Evolutionary conservation across 2,888 invertebrate species (phyloP), one percentile per base, ranked within the genome.

Genomic region (Hydraecia micacea): DNA sequence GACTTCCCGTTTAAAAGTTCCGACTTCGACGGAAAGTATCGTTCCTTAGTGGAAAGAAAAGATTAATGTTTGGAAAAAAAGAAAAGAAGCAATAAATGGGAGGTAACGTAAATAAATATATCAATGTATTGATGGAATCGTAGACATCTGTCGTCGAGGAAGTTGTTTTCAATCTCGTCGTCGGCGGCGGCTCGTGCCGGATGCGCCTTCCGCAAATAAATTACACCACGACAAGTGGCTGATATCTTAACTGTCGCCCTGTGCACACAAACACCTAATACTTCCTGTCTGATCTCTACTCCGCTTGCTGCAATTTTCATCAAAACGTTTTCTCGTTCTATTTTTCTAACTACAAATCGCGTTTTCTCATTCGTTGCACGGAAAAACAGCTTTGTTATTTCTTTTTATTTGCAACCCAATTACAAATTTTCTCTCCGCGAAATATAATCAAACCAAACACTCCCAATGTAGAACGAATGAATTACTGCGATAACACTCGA

Each of bases 161-260:
- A 90, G 90, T 91, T 86, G 87, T 85, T 86, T 86, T 84, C 86
- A 79, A 84, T 81, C 81, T 82, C 77, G 65, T 21, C 75, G 85
- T 58, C 77, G 79, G 72, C 77, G 79, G 74, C 77, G 83, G 82
- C 63, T 70, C 58, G 71, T 32, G 79, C 68, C 73, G 88, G 89
- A 87, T 85, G 79, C 79, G 79, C 75, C 82, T 85, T 86, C 88
- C 85, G 86, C 87, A 82, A 87, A 87, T 89, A 87, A 84, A 86
- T 32, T 80, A 77, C 67, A 36, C 69, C 66, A 39, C 62, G 79
- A 73, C 86, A 79, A 88, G 78, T 80, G 72, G 73, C 69, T 76
- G 73, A 77, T 80, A 79, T 79, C 72, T 79, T 67, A 79, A 81
- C 74, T 75, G 58, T 49, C 58, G 36, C 32, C 21, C 36, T 39